These are phyloP conservation scores for Alloscopus bannaensis DNA, from an alignment of 2,888 invertebrate genomes.

Conservation along the genomic window DNA sequence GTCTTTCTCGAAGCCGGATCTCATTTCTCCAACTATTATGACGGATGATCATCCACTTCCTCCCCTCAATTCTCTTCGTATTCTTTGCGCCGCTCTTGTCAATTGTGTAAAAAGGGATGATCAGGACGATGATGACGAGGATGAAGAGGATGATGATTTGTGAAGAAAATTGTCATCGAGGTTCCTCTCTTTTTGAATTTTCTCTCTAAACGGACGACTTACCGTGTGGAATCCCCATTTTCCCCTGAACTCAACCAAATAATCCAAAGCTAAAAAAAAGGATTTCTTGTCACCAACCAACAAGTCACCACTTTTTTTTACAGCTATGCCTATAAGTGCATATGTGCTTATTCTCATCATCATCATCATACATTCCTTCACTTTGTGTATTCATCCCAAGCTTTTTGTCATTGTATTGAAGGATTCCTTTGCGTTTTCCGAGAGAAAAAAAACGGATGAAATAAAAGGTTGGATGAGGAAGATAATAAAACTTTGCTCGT, in stretches of 20 bases:
- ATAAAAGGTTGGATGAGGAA: constrained; percentile 21
- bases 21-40: constrained; percentile 51
- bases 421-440: constrained; percentile 11
- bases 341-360: no score
- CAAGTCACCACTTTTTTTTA: constrained; percentile 45
- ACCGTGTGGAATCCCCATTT: constrained; percentile 47
- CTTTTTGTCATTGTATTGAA: constrained; percentile 3
- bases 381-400: no score
- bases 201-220: constrained; percentile 42
- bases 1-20: constrained; percentile 34
- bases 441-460: constrained; percentile 32
- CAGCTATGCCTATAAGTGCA: no score
- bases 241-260: constrained; percentile 42
- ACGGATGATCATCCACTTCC: constrained; percentile 60
- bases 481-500: constrained; percentile 55
- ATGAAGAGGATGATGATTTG: constrained; percentile 56
- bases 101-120: constrained; percentile 39
- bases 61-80: background rate
- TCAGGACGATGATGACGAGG: constrained; percentile 36
- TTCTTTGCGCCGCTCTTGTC: constrained; percentile 38
- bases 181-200: constrained; percentile 10
- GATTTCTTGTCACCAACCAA: constrained; percentile 42
- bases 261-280: constrained; percentile 32
- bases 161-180: constrained; percentile 56
- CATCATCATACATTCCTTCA: background rate